phyloP scores from a whole-genome alignment of 2,113 vertebrate genomes.

The Rhinopomastus cyanomelas region DNA sequence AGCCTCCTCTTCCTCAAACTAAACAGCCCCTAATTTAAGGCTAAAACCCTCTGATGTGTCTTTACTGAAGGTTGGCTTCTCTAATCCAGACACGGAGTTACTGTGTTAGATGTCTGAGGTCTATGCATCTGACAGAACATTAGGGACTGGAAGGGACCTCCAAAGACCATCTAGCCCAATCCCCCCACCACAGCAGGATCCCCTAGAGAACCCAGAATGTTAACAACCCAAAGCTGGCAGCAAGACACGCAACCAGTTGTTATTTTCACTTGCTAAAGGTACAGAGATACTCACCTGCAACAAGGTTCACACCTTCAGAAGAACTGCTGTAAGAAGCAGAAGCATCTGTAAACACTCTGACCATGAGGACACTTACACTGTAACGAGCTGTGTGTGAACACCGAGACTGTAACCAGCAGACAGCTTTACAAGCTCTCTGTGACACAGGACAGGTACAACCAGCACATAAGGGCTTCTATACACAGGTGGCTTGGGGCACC shows the following conservation, averaged over 20 bases:
- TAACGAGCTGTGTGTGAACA: not conserved
- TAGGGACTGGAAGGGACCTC: no score
- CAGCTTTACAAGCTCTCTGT: not conserved
- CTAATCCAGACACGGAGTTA: not conserved
- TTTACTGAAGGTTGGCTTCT: not conserved
- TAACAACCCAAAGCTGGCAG: not conserved
- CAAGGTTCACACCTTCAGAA: constrained; percentile 79
- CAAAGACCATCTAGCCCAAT: no score
- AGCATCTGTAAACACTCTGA: constrained; percentile 12
- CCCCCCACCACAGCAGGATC: no score
- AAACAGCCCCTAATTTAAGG: not conserved
- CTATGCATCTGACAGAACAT: no score
- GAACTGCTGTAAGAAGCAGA: constrained; percentile 70
- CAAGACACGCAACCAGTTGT: not conserved
- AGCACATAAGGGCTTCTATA: not conserved
- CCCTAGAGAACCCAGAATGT: not conserved
- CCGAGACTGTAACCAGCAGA: not conserved
- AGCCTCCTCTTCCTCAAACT: no score
- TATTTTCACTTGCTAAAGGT: not conserved
- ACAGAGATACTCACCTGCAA: constrained; percentile 75
- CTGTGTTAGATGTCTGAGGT: not conserved
- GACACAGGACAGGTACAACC: not conserved
- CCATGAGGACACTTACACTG: not conserved
- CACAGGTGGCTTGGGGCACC: not conserved
- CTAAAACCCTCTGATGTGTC: not conserved